Percentiles rank a stretch among this genome's conserved stretches.
phyloP scores from a whole-genome alignment of 2,888 invertebrate species.

The Myopa tessellatipennis region DNA sequence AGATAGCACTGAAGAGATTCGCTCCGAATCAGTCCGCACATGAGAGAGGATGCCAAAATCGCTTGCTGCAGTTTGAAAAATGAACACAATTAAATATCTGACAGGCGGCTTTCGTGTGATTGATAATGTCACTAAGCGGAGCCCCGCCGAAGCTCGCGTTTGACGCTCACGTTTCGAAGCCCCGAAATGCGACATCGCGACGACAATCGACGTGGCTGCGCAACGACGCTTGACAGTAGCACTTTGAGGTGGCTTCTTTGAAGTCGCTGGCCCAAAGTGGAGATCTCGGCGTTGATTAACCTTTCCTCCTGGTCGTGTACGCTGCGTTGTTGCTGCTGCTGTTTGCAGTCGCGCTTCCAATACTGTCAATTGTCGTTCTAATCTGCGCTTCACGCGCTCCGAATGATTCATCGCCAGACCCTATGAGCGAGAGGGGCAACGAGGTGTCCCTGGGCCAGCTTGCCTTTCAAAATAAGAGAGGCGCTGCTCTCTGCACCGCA shows the following conservation, averaged over 20 bases:
- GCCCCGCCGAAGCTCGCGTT: background rate
- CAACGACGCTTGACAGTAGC: slow-evolving; percentile 17
- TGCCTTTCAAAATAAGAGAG: no score
- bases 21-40: background rate
- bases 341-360: no score
- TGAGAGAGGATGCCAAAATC: background rate
- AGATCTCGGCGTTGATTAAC: background rate
- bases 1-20: background rate
- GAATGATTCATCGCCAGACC: background rate
- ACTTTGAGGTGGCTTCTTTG: slow-evolving; percentile 26
- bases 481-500: no score
- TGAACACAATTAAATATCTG: slow-evolving; percentile 53
- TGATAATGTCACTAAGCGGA: slow-evolving; percentile 46
- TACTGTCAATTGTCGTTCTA: background rate
- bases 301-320: background rate
- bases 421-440: no score
- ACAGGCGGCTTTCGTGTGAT: slow-evolving; percentile 54
- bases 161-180: background rate
- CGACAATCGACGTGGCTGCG: slow-evolving; percentile 46
- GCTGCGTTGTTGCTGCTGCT: background rate
- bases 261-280: background rate
- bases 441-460: no score
- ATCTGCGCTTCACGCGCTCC: slow-evolving; percentile 30
- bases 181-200: slow-evolving; percentile 51
- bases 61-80: slow-evolving; percentile 46